These are phyloP conservation scores for Atlantisia rogersi DNA, from an alignment of 2,113 vertebrate species.

Conservation along the genomic window DNA sequence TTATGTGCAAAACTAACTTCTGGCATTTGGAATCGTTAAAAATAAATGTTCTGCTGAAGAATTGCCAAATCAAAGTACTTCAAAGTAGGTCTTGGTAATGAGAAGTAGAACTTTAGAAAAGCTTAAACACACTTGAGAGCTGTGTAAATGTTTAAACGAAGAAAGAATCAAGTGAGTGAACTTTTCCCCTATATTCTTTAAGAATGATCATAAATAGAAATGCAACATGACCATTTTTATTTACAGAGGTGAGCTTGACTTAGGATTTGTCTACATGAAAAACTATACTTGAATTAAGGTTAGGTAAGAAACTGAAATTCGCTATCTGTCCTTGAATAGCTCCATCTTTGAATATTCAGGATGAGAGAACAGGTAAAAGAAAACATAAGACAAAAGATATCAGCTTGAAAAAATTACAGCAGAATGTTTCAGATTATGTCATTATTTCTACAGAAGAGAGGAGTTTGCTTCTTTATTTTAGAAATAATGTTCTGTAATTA, in stretches of 20 bases:
- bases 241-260: neutral
- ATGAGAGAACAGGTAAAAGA: neutral
- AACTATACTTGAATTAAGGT: neutral
- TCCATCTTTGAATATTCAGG: neutral
- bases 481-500: neutral
- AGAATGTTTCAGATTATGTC: neutral
- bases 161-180: neutral
- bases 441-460: neutral
- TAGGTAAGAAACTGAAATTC: neutral
- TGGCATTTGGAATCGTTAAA: slow-evolving; percentile 61
- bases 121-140: neutral
- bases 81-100: slow-evolving; percentile 39
- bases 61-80: slow-evolving; percentile 51
- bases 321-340: neutral
- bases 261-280: neutral
- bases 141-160: slow-evolving; percentile 10
- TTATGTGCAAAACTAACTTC: slow-evolving; percentile 30
- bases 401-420: neutral
- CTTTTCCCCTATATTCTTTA: neutral
- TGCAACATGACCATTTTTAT: neutral
- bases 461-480: neutral
- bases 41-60: slow-evolving; percentile 64
- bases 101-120: slow-evolving; percentile 36
- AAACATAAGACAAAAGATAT: neutral
- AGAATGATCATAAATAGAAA: neutral